Evolutionary conservation across 2,797 vertebrate genomes (phyloP), one percentile per base, ranked within the genome.

Genomic region (Sebastes baramenuke): DNA sequence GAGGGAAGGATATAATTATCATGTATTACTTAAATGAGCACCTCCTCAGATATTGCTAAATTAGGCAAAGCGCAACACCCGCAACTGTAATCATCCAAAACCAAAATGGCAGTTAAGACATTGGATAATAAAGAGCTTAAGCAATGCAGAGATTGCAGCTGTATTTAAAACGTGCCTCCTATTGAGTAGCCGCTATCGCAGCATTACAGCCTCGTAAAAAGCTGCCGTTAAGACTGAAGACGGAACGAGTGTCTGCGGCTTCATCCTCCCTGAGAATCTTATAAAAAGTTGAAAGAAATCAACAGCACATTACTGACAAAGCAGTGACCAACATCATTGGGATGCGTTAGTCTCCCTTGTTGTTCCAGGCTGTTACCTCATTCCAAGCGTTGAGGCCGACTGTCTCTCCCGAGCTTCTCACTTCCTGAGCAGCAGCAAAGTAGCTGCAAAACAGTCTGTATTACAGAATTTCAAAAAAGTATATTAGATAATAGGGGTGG

Each of bases 81-180:
- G 64, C 64, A 59, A 7, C 25, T 83, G 71, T 66, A 83, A 87
- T 79, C 46, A 34, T 25, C 67, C 75, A 0, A 67, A 27, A 87
- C 52, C 29, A 32, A 83, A 80, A 79, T 66, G 75, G 56, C 80
- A 80, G 89, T 87, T 88, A 69, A 58, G 76, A 80, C 79, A 49
- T 18, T 69, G 79, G 66, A 81, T 79, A 71, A 80, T 73, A 8
- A 65, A 80, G 70, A 67, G 69, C 52, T 86, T 69, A 32, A 68
- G 86, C 81, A 88, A 86, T 67, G 25, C 22, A 55, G 71, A 59
- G 27, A 14, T 85, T 87, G 69, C 69, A 66, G 59, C 71, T 27
- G 46, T 20, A 29, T 74, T 84, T 71, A 3, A 78, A 80, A 72
- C 6, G 7, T 64, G 25, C 8, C 67, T 61, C 12, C 49, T 38